Base-by-base conservation (phyloP, 2,113 vertebrate species). In the Forbesichthys agassizii region DNA sequence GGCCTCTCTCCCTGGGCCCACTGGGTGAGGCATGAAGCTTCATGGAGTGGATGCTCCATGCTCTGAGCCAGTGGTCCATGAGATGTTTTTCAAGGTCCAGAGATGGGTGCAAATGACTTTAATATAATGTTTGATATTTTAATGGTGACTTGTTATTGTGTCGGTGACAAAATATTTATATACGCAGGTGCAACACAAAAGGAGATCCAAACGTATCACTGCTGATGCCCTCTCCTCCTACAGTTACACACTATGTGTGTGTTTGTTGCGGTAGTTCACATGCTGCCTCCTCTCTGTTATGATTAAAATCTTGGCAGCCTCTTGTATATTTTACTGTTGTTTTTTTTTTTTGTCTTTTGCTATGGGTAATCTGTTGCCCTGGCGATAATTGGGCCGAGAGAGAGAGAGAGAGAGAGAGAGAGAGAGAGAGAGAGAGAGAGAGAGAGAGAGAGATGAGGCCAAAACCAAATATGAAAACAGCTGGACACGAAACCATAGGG, bases 401-500 rank as follows among this genome's bases (percentile, higher is more conserved):
- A 27, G 27, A 27, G 27, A 27, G 70, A 33, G 69, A 79, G 71
- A 79, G 78, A 79, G 75, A 74, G 70, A 33, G 69, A 79, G 71
- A 79, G 78, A 79, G 75, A 74, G n/a, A n/a, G n/a, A n/a, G n/a
- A n/a, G 20, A 27, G 20, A 57, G 52, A 75, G 72, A 68, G 64
- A 60, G 62, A 73, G 70, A 33, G 69, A 79, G 71, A 79, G 78
- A 79, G 75, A 74, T 36, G 63, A 85, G 65, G 81, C 67, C 56
- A 69, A 88, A 91, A 82, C 88, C 91, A 86, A 93, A 91, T 90
- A 82, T 89, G 86, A 92, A 93, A 93, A 87, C 92, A 93, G 90
- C 91, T 92, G 92, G 86, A 80, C 81, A 72, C 80, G 78, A 86
- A 88, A 90, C 88, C 83, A 77, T 84, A 78, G 59, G 63, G 71